Evolutionary conservation across 2,797 vertebrate genomes (phyloP).

Genomic region (Hippopotamyrus pictus): DNA sequence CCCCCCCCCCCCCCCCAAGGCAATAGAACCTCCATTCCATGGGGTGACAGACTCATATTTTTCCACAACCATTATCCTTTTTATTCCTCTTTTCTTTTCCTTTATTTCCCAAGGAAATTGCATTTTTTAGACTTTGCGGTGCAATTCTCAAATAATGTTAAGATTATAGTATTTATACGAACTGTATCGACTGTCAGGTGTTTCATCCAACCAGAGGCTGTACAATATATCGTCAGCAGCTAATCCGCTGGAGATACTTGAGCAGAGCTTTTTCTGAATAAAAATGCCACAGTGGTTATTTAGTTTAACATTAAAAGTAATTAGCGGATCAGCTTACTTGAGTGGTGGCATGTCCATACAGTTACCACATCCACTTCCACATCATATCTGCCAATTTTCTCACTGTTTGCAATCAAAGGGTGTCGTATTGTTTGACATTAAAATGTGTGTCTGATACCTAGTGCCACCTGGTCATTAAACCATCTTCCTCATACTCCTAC

Average conservation of each 20-base stretch:
- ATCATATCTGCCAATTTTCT: neutral
- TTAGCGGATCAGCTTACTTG: neutral
- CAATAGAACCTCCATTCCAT: neutral
- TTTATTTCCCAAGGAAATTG: neutral
- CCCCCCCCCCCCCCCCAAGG: neutral
- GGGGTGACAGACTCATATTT: slow-evolving; percentile 6
- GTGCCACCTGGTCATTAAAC: slow-evolving; percentile 35
- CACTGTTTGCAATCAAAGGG: slow-evolving; percentile 34
- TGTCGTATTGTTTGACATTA: slow-evolving; percentile 50
- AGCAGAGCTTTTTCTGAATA: neutral
- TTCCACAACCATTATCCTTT: neutral
- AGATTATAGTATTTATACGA: neutral
- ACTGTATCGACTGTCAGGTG: neutral
- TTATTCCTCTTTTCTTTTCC: neutral
- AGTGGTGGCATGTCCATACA: neutral
- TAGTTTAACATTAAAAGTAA: neutral
- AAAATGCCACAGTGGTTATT: neutral
- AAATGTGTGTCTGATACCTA: slow-evolving; percentile 53
- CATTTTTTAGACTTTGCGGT: neutral
- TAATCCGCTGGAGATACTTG: neutral
- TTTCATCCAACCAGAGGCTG: neutral
- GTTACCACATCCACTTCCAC: neutral
- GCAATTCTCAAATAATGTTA: neutral
- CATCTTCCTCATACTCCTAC: slow-evolving; percentile 49
- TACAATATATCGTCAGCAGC: neutral